Evolutionary conservation across 2,888 invertebrate species (phyloP), one percentile per base, ranked within the genome.

Genomic region (Dioctria linearis): DNA sequence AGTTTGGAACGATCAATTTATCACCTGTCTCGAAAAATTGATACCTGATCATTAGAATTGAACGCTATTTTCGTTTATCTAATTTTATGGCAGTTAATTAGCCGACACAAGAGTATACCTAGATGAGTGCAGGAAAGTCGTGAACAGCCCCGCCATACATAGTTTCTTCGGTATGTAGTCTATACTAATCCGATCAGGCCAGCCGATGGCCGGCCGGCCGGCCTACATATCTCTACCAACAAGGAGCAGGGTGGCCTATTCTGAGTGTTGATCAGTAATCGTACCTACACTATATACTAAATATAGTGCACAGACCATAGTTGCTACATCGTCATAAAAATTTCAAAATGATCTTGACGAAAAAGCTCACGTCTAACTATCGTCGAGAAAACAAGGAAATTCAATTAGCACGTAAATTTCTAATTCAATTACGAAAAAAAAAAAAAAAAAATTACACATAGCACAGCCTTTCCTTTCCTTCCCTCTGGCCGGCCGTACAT

Each of bases 11-110:
- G 71, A 79, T 79, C 79, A 69, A 79, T 79, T 71, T 79, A 71
- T 79, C 79, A 71, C 79, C 79, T 79, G 79, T 79, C 79, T 79
- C 61, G 71, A 79, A 79, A 79, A 79, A 79, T 79, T 79, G 71
- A 79, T 79, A 79, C 66, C 66, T 67, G 76, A 76, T 76, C 63
- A 76, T 76, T 63, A 76, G 49, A 63, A 63, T 63, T 57, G 61
- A 63, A 49, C 25, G 54, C 76, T 49, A 63, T 76, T 76, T 76
- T 76, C 66, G 65, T 57, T 79, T 79, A 67, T 79, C 79, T 67
- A 79, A 66, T 79, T 79, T 79, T 79, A 79, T 79, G 79, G 79
- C 57, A 57, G 79, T 67, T 79, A 67, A 79, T 79, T 79, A 79
- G 67, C 79, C 42, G 13, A 43, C 51, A 79, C 49, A 51, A 39